A percentile compares a stretch with the other conserved stretches of the same genome.
These are phyloP conservation scores for Diorhabda sublineata DNA, from an alignment of 1,140 invertebrate genomes.

Conservation along the genomic window DNA sequence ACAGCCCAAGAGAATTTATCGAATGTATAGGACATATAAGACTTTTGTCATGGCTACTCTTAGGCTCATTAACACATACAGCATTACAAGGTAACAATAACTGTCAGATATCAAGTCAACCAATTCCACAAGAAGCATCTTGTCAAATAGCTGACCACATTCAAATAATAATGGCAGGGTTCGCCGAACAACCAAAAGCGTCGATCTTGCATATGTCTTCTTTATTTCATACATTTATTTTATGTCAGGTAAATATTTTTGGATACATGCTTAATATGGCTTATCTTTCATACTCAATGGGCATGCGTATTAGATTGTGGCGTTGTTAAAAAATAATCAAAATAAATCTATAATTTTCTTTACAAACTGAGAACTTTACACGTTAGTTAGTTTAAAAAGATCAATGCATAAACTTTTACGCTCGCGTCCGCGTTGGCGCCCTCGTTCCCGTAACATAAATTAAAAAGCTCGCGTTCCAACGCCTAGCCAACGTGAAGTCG, in stretches of 20 bases:
- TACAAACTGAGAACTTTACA: too few relatives aligned
- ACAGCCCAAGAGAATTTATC: conserved; percentile 85
- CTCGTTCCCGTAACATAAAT: too few relatives aligned
- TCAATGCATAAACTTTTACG: too few relatives aligned
- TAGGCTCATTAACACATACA: conserved; percentile 88
- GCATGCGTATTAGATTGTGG: too few relatives aligned
- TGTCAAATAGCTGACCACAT: conserved; percentile 96
- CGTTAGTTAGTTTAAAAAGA: too few relatives aligned
- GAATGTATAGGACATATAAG: conserved; percentile 95
- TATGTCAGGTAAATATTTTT: conserved; percentile 61
- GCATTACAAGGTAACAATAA: conserved; percentile 55
- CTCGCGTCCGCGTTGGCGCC: too few relatives aligned
- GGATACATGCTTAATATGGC: too few relatives aligned
- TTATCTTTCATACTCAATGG: too few relatives aligned
- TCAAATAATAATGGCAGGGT: conserved; percentile 90
- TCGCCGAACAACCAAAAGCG: conserved; percentile 92
- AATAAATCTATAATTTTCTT: too few relatives aligned
- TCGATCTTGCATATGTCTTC: conserved; percentile 90
- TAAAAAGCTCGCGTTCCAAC: too few relatives aligned
- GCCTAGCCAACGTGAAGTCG: too few relatives aligned
- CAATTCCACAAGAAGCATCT: conserved; percentile 92
- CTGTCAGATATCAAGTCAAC: conserved; percentile 62
- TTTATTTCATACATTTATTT: conserved; percentile 75
- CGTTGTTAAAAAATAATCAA: too few relatives aligned
- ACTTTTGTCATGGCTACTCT: conserved; percentile 89